Percentiles rank a stretch among this genome's conserved stretches.
phyloP scores from a whole-genome alignment of 2,113 vertebrate species.

The Trogon surrucura region DNA sequence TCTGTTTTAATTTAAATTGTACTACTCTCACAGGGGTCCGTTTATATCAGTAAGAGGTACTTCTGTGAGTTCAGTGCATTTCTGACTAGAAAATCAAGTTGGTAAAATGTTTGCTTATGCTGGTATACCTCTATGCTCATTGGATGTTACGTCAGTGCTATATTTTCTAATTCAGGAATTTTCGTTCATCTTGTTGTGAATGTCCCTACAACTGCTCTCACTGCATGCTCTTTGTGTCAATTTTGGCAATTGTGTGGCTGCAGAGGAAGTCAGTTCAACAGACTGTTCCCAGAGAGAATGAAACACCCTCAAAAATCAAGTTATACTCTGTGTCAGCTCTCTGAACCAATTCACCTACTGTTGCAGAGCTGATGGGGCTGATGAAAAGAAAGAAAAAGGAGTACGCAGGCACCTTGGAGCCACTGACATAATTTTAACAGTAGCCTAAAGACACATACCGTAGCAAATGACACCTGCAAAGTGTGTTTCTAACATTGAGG shows the following conservation, averaged over 20 bases:
- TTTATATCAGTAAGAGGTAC: neutral
- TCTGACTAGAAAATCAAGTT: neutral
- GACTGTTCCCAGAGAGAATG: neutral
- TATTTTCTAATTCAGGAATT: neutral
- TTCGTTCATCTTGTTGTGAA: neutral
- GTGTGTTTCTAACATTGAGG: neutral
- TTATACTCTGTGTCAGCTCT: neutral
- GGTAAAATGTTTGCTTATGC: neutral
- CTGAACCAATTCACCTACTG: neutral
- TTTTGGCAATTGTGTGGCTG: neutral
- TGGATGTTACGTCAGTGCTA: neutral
- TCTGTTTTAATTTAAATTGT: neutral
- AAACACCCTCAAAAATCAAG: neutral
- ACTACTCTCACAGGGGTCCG: neutral
- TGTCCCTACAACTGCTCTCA: neutral
- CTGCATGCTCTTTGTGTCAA: neutral
- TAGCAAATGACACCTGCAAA: neutral
- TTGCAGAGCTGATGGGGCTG: neutral
- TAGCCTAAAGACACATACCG: neutral
- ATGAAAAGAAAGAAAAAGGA: neutral
- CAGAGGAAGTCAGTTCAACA: neutral
- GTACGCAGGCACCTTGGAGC: neutral
- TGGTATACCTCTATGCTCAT: neutral
- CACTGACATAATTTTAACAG: neutral
- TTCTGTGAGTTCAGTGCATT: neutral